Conservation (phyloP, 2,113 vertebrate genomes). For the Tachuris rubrigastra region DNA sequence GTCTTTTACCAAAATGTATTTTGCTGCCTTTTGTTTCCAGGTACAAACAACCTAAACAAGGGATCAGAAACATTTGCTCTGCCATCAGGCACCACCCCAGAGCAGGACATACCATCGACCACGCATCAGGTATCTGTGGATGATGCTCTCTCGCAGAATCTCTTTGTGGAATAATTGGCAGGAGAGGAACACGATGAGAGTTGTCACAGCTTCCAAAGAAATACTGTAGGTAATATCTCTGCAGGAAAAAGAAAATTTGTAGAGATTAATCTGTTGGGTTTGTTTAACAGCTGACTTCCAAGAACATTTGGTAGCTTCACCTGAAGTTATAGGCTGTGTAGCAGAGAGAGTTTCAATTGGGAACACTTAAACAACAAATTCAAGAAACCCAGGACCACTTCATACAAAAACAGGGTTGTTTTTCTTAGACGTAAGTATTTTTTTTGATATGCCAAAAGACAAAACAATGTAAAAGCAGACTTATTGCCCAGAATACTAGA, state of each 20-base stretch:
- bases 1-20: neutral
- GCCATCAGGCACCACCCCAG: neutral
- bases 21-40: neutral
- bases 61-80: neutral
- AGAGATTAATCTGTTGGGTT: neutral
- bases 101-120: slow-evolving; percentile 86
- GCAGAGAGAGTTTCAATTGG: neutral
- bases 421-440: neutral
- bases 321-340: neutral
- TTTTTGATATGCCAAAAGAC: neutral
- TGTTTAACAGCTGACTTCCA: slow-evolving; percentile 1
- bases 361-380: neutral
- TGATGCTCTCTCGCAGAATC: slow-evolving; percentile 85
- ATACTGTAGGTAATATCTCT: slow-evolving; percentile 97
- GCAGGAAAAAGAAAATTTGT: neutral
- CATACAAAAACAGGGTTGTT: neutral
- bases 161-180: slow-evolving; percentile 96
- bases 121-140: slow-evolving; percentile 89
- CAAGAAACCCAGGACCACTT: neutral
- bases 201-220: slow-evolving; percentile 93
- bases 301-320: neutral
- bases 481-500: neutral
- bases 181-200: slow-evolving; percentile 90
- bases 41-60: neutral
- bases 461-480: neutral